Evolutionary conservation across 2,888 invertebrate genomes (phyloP).

Genomic region (Buathra laborator): DNA sequence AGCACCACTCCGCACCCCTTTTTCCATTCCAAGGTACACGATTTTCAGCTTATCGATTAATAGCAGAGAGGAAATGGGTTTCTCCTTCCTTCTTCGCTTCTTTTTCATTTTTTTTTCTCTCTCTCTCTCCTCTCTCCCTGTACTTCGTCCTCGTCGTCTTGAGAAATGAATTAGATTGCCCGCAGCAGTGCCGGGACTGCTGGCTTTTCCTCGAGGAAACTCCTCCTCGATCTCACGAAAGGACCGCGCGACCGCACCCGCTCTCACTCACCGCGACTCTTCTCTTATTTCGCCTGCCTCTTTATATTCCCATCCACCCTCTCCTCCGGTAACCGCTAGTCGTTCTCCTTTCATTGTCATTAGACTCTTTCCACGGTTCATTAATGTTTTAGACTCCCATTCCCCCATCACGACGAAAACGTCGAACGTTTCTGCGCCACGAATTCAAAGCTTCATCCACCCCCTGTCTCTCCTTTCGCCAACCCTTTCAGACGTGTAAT

Average conservation of each 20-base stretch:
- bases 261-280: slow-evolving; percentile 15
- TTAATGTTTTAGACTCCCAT: slow-evolving; percentile 53
- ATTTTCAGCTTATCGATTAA: slow-evolving; percentile 72
- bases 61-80: slow-evolving; percentile 69
- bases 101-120: slow-evolving; percentile 51
- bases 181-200: slow-evolving; percentile 46
- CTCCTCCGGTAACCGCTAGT: slow-evolving; percentile 28
- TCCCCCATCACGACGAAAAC: slow-evolving; percentile 21
- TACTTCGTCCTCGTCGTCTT: slow-evolving; percentile 61
- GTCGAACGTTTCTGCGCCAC: slow-evolving; percentile 24
- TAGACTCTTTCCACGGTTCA: slow-evolving; percentile 66
- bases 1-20: slow-evolving; percentile 56
- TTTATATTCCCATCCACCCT: slow-evolving; percentile 48
- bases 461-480: neutral
- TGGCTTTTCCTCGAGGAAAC: slow-evolving; percentile 61
- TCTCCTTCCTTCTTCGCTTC: slow-evolving; percentile 57
- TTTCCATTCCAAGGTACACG: slow-evolving; percentile 65
- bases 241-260: slow-evolving; percentile 50
- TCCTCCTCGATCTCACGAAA: slow-evolving; percentile 53
- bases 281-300: slow-evolving; percentile 66
- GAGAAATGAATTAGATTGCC: slow-evolving; percentile 70
- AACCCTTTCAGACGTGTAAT: slow-evolving; percentile 45
- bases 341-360: slow-evolving; percentile 64
- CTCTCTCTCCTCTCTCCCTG: slow-evolving; percentile 42
- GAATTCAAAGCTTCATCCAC: neutral